phyloP scores from a whole-genome alignment of 2,888 invertebrate genomes.

The Leptarthrus brevirostris region DNA sequence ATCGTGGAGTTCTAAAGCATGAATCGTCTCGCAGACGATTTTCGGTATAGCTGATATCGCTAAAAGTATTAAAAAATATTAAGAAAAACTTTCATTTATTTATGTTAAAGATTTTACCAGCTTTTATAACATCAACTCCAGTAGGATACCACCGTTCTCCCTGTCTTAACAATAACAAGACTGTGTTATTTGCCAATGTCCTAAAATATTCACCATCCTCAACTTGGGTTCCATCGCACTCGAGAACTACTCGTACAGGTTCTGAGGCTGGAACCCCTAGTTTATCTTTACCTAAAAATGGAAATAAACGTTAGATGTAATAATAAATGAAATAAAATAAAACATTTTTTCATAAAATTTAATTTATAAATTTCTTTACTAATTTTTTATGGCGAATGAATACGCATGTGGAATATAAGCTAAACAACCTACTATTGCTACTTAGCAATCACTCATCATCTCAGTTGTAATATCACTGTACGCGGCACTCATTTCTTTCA shows the following conservation, averaged over 20 bases:
- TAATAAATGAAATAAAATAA: too few relatives aligned
- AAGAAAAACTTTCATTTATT: neutral
- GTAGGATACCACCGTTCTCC: slow-evolving; percentile 95
- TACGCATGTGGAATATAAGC: too few relatives aligned
- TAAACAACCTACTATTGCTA: too few relatives aligned
- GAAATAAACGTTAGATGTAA: too few relatives aligned
- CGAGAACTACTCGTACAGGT: slow-evolving; percentile 89
- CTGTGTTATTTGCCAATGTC: slow-evolving; percentile 91
- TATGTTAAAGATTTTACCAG: slow-evolving; percentile 78
- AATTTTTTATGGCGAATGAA: too few relatives aligned
- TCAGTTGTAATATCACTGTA: too few relatives aligned
- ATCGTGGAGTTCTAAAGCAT: slow-evolving; percentile 94
- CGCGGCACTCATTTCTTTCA: too few relatives aligned
- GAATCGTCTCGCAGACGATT: slow-evolving; percentile 97
- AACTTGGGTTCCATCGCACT: slow-evolving; percentile 96
- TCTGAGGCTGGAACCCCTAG: slow-evolving; percentile 87
- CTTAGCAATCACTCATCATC: too few relatives aligned
- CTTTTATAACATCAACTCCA: slow-evolving; percentile 93
- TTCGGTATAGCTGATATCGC: slow-evolving; percentile 95
- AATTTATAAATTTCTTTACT: too few relatives aligned
- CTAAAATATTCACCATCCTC: slow-evolving; percentile 97
- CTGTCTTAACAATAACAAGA: slow-evolving; percentile 86
- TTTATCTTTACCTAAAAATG: slow-evolving; percentile 83
- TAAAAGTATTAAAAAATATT: slow-evolving; percentile 66
- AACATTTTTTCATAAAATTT: too few relatives aligned